Conservation (phyloP, 2,888 invertebrate genomes). For the Chorisops tibialis region DNA sequence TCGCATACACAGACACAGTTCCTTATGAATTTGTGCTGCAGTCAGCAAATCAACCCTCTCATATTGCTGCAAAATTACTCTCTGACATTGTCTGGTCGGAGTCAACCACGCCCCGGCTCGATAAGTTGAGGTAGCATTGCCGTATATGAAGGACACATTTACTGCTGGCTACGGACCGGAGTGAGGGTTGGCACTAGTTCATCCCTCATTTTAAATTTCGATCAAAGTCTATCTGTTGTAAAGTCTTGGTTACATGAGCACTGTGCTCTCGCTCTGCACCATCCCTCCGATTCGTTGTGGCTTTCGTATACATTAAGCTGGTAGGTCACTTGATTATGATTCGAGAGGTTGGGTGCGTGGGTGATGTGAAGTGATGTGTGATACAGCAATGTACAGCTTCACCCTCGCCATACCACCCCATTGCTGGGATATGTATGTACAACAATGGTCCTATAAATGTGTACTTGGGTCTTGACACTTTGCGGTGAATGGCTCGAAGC, state of each 20-base stretch:
- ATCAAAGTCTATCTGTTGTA: conserved; percentile 30
- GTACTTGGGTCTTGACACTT: conserved; percentile 46
- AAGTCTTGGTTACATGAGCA: conserved; percentile 30
- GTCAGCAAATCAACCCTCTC: conserved; percentile 52
- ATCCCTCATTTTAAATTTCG: conserved; percentile 33
- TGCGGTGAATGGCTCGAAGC: conserved; percentile 53
- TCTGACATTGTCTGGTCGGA: conserved; percentile 31
- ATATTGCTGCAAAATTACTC: conserved; percentile 34
- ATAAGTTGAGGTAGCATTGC: conserved; percentile 18
- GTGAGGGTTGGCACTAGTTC: conserved; percentile 16
- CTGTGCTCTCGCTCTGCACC: background rate
- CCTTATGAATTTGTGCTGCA: conserved; percentile 35
- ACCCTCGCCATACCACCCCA: background rate
- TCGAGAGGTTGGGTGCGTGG: conserved; percentile 11
- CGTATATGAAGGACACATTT: background rate
- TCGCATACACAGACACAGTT: background rate
- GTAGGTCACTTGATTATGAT: conserved; percentile 32
- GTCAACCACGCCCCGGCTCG: conserved; percentile 33
- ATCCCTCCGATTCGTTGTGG: conserved; percentile 9
- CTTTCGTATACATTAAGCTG: conserved; percentile 31
- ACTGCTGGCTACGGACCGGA: background rate
- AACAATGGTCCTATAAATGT: no score
- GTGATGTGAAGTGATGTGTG: background rate
- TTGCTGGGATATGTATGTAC: no score
- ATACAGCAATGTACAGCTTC: background rate